Percentiles rank a stretch among this genome's conserved stretches.
Conservation (phyloP, 2,113 vertebrate genomes). For the Arvicanthis niloticus region DNA sequence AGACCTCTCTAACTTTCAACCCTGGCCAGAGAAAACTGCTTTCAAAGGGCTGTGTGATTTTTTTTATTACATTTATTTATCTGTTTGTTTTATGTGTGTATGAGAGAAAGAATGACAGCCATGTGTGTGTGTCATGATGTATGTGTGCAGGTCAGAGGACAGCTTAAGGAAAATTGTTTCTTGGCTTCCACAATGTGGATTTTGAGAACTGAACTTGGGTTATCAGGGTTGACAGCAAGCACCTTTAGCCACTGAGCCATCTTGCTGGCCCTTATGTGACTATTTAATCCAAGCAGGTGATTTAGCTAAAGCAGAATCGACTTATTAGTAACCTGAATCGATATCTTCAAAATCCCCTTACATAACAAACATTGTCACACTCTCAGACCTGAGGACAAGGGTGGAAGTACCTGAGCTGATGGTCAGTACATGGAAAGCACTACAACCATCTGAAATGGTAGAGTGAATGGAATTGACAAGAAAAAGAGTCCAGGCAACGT, state of each 20-base stretch:
- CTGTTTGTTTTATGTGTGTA: neutral
- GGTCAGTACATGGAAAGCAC: neutral
- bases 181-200: neutral
- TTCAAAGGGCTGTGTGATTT: neutral
- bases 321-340: neutral
- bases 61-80: neutral
- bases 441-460: neutral
- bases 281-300: neutral
- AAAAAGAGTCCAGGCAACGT: neutral
- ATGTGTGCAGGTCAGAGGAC: neutral
- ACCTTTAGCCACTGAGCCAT: neutral
- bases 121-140: neutral
- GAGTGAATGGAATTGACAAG: neutral
- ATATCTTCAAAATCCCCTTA: neutral
- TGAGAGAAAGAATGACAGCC: neutral
- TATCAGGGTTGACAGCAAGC: neutral
- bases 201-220: neutral
- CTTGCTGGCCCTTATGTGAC: neutral
- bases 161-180: neutral
- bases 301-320: neutral
- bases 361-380: no score
- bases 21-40: neutral
- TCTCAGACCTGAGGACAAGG: neutral
- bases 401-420: neutral
- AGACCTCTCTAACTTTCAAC: neutral